Evolutionary conservation across 2,888 invertebrate genomes (phyloP).

Genomic region (Atrina japonica): DNA sequence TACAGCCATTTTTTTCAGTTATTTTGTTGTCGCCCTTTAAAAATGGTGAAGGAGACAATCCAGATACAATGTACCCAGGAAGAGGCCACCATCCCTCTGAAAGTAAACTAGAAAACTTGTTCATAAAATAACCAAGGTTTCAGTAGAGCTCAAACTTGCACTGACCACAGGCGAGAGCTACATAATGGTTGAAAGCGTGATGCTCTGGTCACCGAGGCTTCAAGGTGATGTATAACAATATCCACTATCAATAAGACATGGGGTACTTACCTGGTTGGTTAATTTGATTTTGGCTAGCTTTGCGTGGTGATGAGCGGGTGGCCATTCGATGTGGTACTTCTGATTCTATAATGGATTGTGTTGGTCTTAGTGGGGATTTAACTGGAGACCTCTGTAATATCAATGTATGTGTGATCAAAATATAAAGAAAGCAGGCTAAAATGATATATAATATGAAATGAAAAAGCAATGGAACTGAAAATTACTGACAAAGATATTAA

Average conservation of each 20-base stretch:
- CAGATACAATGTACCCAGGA: too few relatives aligned
- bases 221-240: not conserved
- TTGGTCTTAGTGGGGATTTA: conserved; percentile 71
- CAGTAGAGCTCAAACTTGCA: too few relatives aligned
- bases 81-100: too few relatives aligned
- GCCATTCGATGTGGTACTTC: conserved; percentile 75
- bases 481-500: too few relatives aligned
- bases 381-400: conserved; percentile 63
- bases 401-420: not conserved
- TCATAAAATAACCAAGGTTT: not conserved
- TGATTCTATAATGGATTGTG: conserved; percentile 60
- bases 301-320: conserved; percentile 80
- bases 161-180: too few relatives aligned
- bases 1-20: too few relatives aligned
- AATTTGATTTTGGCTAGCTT: conserved; percentile 54
- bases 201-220: not conserved
- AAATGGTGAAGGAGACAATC: too few relatives aligned
- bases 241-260: not conserved
- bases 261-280: conserved; percentile 18
- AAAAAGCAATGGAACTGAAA: too few relatives aligned
- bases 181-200: too few relatives aligned
- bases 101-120: not conserved
- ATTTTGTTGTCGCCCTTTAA: too few relatives aligned
- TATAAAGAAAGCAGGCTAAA: too few relatives aligned
- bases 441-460: too few relatives aligned